Evolutionary conservation across 2,888 invertebrate genomes (phyloP), one percentile per base, ranked within the genome.

Genomic region (Hydrotaea diabolus): DNA sequence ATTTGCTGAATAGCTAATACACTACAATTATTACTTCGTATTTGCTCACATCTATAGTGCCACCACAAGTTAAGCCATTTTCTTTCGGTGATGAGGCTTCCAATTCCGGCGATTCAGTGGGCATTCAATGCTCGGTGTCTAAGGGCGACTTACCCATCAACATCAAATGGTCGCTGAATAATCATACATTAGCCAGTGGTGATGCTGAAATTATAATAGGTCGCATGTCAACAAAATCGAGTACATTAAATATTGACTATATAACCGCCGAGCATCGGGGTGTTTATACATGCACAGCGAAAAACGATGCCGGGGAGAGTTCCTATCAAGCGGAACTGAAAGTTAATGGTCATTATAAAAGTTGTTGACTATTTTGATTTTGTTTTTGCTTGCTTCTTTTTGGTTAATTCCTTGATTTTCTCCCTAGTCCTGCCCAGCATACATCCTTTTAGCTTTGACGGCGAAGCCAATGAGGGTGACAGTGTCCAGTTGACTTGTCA

Each of bases 71-170:
- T 91, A 93, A 94, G 92, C 95, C 95, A 90, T 96, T 96, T 92
- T 93, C 94, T 90, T 96, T 96, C 91, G 96, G 95, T 89, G 95
- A 95, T 88, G 94, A 95, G 90, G 94, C 96, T 69, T 93, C 94
- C 4, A 95, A 96, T 91, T 95, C 95, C 83, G 95, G 95, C 89
- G 96, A 96, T 92, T 94, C 95, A 91, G 83, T 95, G 94, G 95
- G 93, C 91, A 88, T 94, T 17, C 93, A 94, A 87, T 95, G 95
- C 89, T 93, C 93, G 49, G 93, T 94, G 76, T 93, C 93, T 83
- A 94, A 94, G 88, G 95, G 95, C 26, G 95, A 96, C 87, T 82
- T 94, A 81, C 96, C 96, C 31, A 93, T 96, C 79, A 93, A 93
- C 81, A 95, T 96, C 43, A 93, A 93, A 15, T 96, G 96, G 96